Conservation (phyloP, 2,797 vertebrate genomes). For the Masticophis lateralis region DNA sequence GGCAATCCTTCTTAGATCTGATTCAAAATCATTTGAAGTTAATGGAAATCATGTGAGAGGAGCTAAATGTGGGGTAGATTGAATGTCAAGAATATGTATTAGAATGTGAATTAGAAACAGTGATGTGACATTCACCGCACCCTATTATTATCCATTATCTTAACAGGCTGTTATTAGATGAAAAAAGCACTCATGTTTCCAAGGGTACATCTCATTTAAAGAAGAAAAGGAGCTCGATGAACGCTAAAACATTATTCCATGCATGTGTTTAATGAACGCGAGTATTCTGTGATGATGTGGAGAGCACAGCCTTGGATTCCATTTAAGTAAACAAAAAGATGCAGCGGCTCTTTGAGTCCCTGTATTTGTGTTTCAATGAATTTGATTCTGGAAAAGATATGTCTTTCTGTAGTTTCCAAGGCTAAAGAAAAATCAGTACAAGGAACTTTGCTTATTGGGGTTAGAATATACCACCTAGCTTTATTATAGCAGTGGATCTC, state of each 20-base stretch:
- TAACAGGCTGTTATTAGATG: constrained; percentile 29
- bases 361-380: neutral
- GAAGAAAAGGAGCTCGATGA: constrained; percentile 5
- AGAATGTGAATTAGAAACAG: constrained; percentile 36
- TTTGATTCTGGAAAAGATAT: neutral
- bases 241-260: neutral
- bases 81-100: constrained; percentile 36
- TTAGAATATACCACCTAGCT: neutral
- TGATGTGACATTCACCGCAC: constrained; percentile 10
- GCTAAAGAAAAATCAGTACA: neutral
- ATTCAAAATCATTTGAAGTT: constrained; percentile 30
- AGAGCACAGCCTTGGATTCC: neutral
- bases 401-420: neutral
- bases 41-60: constrained; percentile 19
- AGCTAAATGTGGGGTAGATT: constrained; percentile 27
- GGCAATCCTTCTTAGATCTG: constrained; percentile 4
- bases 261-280: neutral
- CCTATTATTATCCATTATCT: constrained; percentile 35
- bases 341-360: neutral
- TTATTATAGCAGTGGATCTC: neutral
- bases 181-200: constrained; percentile 35
- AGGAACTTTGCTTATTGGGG: neutral
- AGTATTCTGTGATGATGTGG: neutral
- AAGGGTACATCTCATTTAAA: constrained; percentile 19
- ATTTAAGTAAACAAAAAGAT: neutral